Evolutionary conservation across 2,113 vertebrate species (phyloP), one percentile per base, ranked within the genome.

Genomic region (Cercocebus atys): DNA sequence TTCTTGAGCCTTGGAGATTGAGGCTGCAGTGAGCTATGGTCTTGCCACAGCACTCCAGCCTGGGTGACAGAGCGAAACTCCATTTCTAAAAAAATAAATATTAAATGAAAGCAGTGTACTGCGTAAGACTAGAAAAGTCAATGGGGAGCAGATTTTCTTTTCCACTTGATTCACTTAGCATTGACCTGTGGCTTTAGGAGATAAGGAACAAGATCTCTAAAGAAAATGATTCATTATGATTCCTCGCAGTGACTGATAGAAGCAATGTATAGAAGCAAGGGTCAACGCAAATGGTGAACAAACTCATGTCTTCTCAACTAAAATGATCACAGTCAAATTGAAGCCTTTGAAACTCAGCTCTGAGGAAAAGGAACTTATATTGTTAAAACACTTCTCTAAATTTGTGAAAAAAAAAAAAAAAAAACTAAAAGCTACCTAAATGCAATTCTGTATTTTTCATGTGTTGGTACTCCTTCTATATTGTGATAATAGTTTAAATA

Each of bases 311-410:
- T 97, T 92, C 38, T 22, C 88, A 87, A 91, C 73, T 85, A 79
- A 93, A 70, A 93, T 86, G 93, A 90, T 94, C 0, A 0, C 85
- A 92, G 30, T 12, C 57, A 84, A 72, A 97, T 13, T 85, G 70
- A 98, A 97, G 92, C 73, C 94, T 94, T 97, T 95, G 80, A 91
- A 83, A 93, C 43, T 97, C 70, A 96, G 0, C 17, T 92, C 79
- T 97, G 17, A 72, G 86, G 70, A 91, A 96, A 96, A 76, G 66
- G 55, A 23, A 68, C 47, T 55, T 90, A 83, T 20, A 32, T 72
- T 73, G 18, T 43, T 82, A 22, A 93, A 92, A 0, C 12, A 79
- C 75, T 97, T 95, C 52, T 30, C 18, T 92, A 91, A 93, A 92
- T 43, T 59, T 76, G 18, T 76, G 11, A 32, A 25, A 14, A 30